A percentile compares a stretch with the other conserved stretches of the same genome.
Evolutionary conservation across 2,797 vertebrate genomes (phyloP).

Genomic region (Florisuga fusca): DNA sequence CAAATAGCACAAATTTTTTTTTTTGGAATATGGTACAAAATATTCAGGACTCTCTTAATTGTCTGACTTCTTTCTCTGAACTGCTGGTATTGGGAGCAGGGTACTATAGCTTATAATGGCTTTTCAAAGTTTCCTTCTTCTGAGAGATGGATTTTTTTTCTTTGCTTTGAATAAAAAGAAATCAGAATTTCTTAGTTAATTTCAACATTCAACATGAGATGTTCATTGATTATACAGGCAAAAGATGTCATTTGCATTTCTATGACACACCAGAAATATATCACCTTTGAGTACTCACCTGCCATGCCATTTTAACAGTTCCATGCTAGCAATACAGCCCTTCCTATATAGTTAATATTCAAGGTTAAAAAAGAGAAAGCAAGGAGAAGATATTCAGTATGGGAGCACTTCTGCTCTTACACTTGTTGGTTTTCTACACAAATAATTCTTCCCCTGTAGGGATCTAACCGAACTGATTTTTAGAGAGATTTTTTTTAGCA

Average conservation of each 20-base stretch:
- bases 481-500: slow-evolving; percentile 19
- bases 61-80: not conserved
- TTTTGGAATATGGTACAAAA: not conserved
- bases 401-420: not conserved
- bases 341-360: not conserved
- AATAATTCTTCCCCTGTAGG: not conserved
- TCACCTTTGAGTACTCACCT: not conserved
- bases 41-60: not conserved
- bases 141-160: fast-evolving
- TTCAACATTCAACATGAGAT: not conserved
- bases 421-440: not conserved
- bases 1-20: not conserved
- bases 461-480: slow-evolving; percentile 24
- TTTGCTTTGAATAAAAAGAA: not conserved
- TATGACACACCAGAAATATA: not conserved
- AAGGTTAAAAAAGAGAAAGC: not conserved
- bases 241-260: not conserved
- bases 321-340: not conserved
- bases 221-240: not conserved
- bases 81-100: not conserved
- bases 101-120: not conserved
- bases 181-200: not conserved
- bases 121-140: not conserved
- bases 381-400: not conserved
- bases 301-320: not conserved